Conservation (phyloP, 2,113 vertebrate species). For the Myotis yumanensis region DNA sequence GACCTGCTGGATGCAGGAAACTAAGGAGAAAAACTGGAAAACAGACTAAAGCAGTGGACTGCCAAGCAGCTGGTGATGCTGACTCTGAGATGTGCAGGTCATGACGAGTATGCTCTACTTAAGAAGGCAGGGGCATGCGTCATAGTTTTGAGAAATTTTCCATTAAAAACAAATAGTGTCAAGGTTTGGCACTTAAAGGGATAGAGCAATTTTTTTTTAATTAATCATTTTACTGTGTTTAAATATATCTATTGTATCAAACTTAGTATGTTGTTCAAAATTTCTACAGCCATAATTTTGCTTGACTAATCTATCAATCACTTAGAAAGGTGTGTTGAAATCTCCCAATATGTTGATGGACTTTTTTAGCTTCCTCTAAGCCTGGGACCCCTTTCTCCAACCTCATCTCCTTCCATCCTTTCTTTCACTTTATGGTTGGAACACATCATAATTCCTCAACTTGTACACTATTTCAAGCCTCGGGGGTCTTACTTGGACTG, state of each 20-base stretch:
- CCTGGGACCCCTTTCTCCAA: too few relatives aligned
- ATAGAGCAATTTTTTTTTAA: background rate
- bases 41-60: background rate
- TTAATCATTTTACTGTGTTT: background rate
- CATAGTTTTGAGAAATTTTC: background rate
- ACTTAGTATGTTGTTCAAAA: background rate
- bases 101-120: background rate
- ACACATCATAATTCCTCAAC: too few relatives aligned
- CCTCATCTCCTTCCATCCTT: too few relatives aligned
- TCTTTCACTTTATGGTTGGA: too few relatives aligned
- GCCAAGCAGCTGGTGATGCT: background rate
- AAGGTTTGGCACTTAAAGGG: background rate
- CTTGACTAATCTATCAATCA: background rate
- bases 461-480: too few relatives aligned
- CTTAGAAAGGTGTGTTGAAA: background rate
- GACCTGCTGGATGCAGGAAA: background rate
- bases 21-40: background rate
- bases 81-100: background rate
- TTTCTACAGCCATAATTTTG: slow-evolving; percentile 1
- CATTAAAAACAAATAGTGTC: background rate
- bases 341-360: background rate
- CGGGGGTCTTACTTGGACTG: too few relatives aligned
- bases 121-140: background rate
- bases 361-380: background rate
- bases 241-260: background rate